These are phyloP conservation scores for Congeria kusceri DNA, from an alignment of 2,888 invertebrate genomes.

Conservation along the genomic window DNA sequence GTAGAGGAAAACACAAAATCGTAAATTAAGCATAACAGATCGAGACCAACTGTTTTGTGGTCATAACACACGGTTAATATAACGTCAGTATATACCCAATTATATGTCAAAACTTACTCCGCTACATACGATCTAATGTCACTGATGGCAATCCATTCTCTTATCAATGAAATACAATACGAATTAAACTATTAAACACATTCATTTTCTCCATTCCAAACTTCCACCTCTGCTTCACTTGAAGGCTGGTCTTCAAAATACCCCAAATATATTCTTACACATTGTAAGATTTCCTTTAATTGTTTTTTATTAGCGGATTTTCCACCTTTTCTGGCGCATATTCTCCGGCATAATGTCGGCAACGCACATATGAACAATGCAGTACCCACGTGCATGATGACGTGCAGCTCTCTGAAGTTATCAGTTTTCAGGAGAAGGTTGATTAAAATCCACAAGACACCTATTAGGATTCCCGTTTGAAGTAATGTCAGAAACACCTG, in stretches of 20 bases:
- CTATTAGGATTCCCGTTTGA: slow-evolving; percentile 45
- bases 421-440: slow-evolving; percentile 56
- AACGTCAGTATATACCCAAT: too few relatives aligned
- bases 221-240: too few relatives aligned
- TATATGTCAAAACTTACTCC: too few relatives aligned
- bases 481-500: slow-evolving; percentile 56
- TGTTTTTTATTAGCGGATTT: background rate
- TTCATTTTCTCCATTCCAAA: too few relatives aligned
- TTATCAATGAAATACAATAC: too few relatives aligned
- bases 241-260: background rate
- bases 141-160: too few relatives aligned
- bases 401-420: slow-evolving; percentile 52
- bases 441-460: slow-evolving; percentile 53
- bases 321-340: slow-evolving; percentile 17
- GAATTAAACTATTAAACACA: too few relatives aligned
- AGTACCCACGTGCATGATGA: slow-evolving; percentile 64
- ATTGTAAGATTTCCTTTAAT: background rate
- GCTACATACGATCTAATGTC: too few relatives aligned
- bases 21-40: too few relatives aligned
- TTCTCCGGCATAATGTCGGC: slow-evolving; percentile 56
- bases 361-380: slow-evolving; percentile 65
- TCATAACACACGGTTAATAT: too few relatives aligned
- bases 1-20: too few relatives aligned
- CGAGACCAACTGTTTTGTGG: too few relatives aligned
- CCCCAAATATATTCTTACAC: slow-evolving; percentile 8